A percentile compares a stretch with the other conserved stretches of the same genome.
These are phyloP conservation scores for Lasioglossum albipes DNA, from an alignment of 1,140 invertebrate species.

Conservation along the genomic window DNA sequence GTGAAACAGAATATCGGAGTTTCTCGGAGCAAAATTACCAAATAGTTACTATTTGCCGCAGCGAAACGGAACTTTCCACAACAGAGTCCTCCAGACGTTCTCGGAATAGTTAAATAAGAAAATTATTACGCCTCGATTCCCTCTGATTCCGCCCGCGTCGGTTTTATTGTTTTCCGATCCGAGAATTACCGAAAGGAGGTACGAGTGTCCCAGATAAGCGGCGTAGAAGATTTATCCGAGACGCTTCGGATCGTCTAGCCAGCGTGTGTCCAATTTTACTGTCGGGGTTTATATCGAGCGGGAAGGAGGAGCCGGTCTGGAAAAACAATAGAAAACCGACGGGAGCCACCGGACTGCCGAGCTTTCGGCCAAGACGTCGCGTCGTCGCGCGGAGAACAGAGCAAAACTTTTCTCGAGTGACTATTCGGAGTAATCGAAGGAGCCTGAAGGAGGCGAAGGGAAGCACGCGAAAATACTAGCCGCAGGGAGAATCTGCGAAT, in stretches of 20 bases:
- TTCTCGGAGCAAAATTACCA: no score
- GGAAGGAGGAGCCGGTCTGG: no score
- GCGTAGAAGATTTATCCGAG: background rate
- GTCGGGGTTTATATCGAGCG: background rate
- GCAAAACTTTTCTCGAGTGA: background rate
- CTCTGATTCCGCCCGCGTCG: background rate
- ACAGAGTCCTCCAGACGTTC: background rate
- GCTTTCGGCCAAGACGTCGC: background rate
- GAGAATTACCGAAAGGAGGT: background rate
- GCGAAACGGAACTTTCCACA: background rate
- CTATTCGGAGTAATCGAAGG: constrained; percentile 7
- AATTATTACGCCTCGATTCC: background rate
- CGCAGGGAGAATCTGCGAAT: background rate
- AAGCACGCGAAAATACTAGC: background rate
- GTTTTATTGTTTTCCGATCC: background rate
- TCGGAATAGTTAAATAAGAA: background rate
- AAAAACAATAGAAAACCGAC: background rate
- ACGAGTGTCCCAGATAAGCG: background rate
- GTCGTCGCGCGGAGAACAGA: background rate
- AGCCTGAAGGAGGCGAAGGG: background rate
- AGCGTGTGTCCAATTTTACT: background rate
- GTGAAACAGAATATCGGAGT: no score
- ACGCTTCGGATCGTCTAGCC: no score
- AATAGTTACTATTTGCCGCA: background rate
- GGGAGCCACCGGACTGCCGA: background rate